These are phyloP conservation scores for Agapetus fuscipes DNA, from an alignment of 2,888 invertebrate species.

Conservation along the genomic window DNA sequence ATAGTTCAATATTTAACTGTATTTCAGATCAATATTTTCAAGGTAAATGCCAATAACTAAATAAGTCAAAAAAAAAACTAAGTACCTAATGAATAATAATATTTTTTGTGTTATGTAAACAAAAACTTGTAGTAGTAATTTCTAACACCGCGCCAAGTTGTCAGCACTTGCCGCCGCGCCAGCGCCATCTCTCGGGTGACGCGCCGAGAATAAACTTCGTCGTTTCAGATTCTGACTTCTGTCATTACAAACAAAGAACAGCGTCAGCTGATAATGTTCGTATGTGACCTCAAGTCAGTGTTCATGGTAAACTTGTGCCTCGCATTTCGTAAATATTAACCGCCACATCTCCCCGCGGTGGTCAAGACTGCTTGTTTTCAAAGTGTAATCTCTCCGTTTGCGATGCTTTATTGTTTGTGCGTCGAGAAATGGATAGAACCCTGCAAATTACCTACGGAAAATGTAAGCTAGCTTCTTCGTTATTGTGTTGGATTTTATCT, in stretches of 20 bases:
- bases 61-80: too few relatives aligned
- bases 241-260: constrained; percentile 15
- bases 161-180: constrained; percentile 4
- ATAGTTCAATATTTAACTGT: background rate
- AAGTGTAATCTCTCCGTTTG: constrained; percentile 9
- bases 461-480: constrained; percentile 11
- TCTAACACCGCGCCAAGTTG: constrained; percentile 7
- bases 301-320: constrained; percentile 15
- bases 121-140: constrained; percentile 5
- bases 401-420: constrained; percentile 15
- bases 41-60: constrained; percentile 12
- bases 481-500: constrained; percentile 8
- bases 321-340: constrained; percentile 3
- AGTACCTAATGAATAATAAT: too few relatives aligned
- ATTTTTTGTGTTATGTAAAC: constrained; percentile 15
- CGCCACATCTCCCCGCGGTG: constrained; percentile 14
- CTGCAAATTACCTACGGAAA: constrained; percentile 13
- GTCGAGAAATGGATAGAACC: constrained; percentile 17
- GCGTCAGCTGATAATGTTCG: constrained; percentile 12
- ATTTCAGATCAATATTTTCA: constrained; percentile 12
- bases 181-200: background rate
- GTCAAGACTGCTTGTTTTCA: constrained; percentile 6
- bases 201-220: background rate
- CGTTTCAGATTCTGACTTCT: background rate
- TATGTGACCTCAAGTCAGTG: constrained; percentile 7